Evolutionary conservation across 2,888 invertebrate species (phyloP).

Genomic region (Aproaerema taeniolella): DNA sequence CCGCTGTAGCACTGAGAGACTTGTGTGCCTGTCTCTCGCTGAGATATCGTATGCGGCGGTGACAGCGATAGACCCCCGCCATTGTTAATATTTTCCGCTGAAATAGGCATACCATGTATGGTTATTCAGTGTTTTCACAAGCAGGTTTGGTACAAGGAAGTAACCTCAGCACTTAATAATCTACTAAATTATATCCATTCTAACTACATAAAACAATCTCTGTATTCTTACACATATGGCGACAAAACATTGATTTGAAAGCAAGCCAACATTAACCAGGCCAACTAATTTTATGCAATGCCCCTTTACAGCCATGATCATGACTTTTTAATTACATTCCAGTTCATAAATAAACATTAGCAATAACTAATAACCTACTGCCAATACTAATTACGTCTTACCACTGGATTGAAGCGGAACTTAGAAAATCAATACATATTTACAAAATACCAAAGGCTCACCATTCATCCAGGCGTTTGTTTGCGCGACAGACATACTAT

Average conservation of each 20-base stretch:
- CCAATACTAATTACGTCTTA: constrained; percentile 23
- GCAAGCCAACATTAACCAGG: constrained; percentile 14
- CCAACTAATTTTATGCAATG: constrained; percentile 6
- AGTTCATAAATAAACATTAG: constrained; percentile 6
- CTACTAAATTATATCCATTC: too few relatives aligned
- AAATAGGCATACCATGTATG: constrained; percentile 28
- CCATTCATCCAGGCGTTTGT: constrained; percentile 93
- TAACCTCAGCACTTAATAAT: too few relatives aligned
- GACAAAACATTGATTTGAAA: too few relatives aligned
- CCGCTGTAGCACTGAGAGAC: constrained; percentile 88
- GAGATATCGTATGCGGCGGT: constrained; percentile 84
- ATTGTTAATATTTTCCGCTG: constrained; percentile 87
- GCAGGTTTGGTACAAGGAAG: too few relatives aligned
- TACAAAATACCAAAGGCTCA: constrained; percentile 67
- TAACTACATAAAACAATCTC: too few relatives aligned
- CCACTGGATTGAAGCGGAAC: constrained; percentile 27
- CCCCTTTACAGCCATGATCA: not conserved
- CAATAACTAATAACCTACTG: constrained; percentile 22
- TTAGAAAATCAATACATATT: constrained; percentile 50
- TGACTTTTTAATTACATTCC: constrained; percentile 4
- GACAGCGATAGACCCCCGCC: constrained; percentile 83
- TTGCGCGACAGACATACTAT: constrained; percentile 86
- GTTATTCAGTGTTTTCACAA: too few relatives aligned
- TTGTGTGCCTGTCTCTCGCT: constrained; percentile 81
- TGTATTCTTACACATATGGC: too few relatives aligned